Percentiles rank a stretch among this genome's conserved stretches.
phyloP scores from a whole-genome alignment of 2,888 invertebrate species.

The Cyclophora punctaria region DNA sequence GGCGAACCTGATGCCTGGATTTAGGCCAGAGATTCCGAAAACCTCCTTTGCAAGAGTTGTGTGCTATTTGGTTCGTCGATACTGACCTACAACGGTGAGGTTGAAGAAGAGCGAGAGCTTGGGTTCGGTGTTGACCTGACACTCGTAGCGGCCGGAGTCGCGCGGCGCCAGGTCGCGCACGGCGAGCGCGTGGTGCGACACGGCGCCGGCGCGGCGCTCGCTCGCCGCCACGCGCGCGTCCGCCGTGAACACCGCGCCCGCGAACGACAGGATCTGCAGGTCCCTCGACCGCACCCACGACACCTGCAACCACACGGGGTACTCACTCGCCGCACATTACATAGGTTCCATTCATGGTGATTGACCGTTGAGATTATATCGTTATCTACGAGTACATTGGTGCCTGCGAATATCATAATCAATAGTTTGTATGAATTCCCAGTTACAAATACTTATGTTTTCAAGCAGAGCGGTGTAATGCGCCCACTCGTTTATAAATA shows the following conservation, averaged over 20 bases:
- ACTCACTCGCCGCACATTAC: too few species aligned
- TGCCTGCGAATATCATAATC: too few species aligned
- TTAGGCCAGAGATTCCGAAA: too few species aligned
- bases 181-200: conserved; percentile 72
- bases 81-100: conserved; percentile 77
- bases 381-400: too few species aligned
- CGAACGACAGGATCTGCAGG: conserved; percentile 81
- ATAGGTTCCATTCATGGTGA: too few species aligned
- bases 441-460: too few species aligned
- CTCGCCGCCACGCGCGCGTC: conserved; percentile 78
- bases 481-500: conserved; percentile 6
- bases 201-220: conserved; percentile 56
- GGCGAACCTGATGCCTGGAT: too few species aligned
- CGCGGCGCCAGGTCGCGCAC: conserved; percentile 73
- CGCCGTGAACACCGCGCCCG: conserved; percentile 78
- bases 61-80: too few species aligned
- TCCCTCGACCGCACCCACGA: conserved; percentile 83
- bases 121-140: conserved; percentile 84
- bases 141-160: conserved; percentile 82
- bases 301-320: conserved; percentile 62
- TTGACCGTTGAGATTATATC: too few species aligned
- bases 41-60: too few species aligned
- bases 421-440: too few species aligned
- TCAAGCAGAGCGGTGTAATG: background rate
- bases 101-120: conserved; percentile 81